Conservation (phyloP, 2,888 invertebrate species). For the Gisinianus flammeolus region DNA sequence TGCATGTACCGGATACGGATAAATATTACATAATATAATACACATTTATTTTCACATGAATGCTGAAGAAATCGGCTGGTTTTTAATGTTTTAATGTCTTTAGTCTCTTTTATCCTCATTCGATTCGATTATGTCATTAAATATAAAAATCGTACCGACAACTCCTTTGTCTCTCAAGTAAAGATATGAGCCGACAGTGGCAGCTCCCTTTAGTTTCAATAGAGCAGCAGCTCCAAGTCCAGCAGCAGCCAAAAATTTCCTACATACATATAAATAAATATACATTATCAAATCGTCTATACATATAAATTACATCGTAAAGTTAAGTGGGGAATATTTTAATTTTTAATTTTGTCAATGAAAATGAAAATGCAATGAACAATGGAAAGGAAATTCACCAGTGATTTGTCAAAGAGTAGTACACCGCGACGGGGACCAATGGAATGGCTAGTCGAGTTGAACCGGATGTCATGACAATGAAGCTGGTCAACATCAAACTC, state of each 20-base stretch:
- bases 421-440: slow-evolving; percentile 18
- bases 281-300: not conserved
- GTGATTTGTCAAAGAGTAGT: slow-evolving; percentile 15
- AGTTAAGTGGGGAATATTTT: no score
- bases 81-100: no score
- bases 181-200: slow-evolving; percentile 24
- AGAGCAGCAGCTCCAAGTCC: slow-evolving; percentile 26
- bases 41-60: no score
- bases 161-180: slow-evolving; percentile 26
- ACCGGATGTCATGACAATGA: slow-evolving; percentile 11
- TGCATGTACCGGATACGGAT: not conserved
- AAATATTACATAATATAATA: no score
- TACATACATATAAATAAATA: not conserved
- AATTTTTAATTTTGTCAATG: no score
- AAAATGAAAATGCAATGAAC: not conserved
- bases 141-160: slow-evolving; percentile 17
- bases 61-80: no score
- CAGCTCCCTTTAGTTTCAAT: slow-evolving; percentile 18
- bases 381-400: slow-evolving; percentile 7
- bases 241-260: slow-evolving; percentile 10
- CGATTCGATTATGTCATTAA: no score
- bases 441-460: slow-evolving; percentile 25
- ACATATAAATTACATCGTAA: not conserved
- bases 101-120: no score
- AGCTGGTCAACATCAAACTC: not conserved